phyloP scores from a whole-genome alignment of 2,888 invertebrate species.

The Ormyrus labotus region DNA sequence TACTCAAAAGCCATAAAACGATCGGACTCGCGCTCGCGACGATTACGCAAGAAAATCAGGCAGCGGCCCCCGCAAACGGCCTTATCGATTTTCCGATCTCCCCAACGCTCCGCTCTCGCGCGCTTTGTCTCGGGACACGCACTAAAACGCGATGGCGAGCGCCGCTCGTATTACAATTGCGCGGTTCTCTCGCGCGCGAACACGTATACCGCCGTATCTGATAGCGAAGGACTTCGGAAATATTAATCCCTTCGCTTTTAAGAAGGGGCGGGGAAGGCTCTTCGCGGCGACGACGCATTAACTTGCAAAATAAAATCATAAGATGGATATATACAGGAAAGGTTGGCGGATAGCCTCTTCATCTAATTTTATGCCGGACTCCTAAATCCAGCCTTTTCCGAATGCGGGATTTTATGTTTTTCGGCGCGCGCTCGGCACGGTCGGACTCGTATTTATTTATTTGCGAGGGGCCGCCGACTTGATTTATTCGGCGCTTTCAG shows the following conservation, averaged over 20 bases:
- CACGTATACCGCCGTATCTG: neutral
- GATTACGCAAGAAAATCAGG: slow-evolving; percentile 29
- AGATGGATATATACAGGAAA: no score
- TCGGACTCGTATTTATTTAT: slow-evolving; percentile 2
- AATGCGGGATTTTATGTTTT: neutral
- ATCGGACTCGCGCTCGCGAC: neutral
- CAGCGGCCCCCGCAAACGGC: slow-evolving; percentile 21
- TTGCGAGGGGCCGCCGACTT: neutral
- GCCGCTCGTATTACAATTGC: slow-evolving; percentile 12
- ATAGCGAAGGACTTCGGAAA: no score
- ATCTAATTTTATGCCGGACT: no score
- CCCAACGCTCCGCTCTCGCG: slow-evolving; percentile 7
- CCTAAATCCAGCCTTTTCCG: neutral
- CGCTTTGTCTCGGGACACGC: slow-evolving; percentile 11
- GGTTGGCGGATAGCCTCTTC: no score
- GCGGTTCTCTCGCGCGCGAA: slow-evolving; percentile 4
- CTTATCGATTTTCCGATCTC: slow-evolving; percentile 44
- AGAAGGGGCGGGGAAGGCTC: no score
- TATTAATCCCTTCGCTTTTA: no score
- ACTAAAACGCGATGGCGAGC: slow-evolving; percentile 13
- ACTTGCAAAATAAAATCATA: no score
- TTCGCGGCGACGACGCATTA: no score
- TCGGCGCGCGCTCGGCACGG: neutral
- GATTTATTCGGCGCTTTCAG: slow-evolving; percentile 43
- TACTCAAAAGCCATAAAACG: slow-evolving; percentile 4